phyloP scores from a whole-genome alignment of 2,113 vertebrate species.

The Canis aureus region DNA sequence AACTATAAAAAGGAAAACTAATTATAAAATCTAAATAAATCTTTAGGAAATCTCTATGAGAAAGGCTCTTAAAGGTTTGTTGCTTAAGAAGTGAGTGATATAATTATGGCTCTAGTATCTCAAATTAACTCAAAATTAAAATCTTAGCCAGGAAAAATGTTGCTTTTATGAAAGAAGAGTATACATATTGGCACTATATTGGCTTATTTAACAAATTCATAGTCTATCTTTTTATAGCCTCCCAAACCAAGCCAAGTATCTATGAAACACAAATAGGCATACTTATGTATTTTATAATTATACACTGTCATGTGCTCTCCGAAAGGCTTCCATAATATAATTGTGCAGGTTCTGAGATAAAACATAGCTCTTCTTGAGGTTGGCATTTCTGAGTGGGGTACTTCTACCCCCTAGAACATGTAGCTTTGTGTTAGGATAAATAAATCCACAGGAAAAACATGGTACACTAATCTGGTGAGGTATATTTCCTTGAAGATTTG shows the following conservation, averaged over 20 bases:
- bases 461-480: neutral
- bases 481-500: neutral
- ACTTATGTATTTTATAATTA: neutral
- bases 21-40: constrained; percentile 47
- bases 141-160: neutral
- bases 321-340: neutral
- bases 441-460: neutral
- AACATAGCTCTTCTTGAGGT: neutral
- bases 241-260: constrained; percentile 2
- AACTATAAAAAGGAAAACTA: constrained; percentile 1
- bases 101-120: neutral
- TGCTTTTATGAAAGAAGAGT: neutral
- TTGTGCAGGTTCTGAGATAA: neutral
- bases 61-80: neutral
- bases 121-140: constrained; percentile 42
- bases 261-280: neutral
- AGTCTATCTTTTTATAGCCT: neutral
- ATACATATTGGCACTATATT: neutral
- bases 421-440: neutral
- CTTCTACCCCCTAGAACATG: neutral
- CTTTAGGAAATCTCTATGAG: neutral
- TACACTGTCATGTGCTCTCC: neutral
- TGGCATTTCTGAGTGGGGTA: neutral
- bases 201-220: constrained; percentile 18
- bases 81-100: neutral